These are phyloP conservation scores for Sebastes melanostomus DNA, from an alignment of 2,797 vertebrate genomes.

Conservation along the genomic window DNA sequence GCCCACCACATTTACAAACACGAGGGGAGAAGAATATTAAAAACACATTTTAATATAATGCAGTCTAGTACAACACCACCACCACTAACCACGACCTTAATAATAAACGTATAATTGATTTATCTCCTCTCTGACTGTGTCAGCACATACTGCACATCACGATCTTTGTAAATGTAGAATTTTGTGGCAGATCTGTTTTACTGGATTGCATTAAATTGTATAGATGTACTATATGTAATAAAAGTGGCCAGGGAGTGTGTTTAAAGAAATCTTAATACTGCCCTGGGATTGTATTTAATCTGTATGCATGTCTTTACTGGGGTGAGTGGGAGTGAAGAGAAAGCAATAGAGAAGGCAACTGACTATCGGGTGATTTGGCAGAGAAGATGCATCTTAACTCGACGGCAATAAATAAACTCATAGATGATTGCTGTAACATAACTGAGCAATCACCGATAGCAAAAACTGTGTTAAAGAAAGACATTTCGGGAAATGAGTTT, in stretches of 20 bases:
- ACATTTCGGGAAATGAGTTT: background rate
- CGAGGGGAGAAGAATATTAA: background rate
- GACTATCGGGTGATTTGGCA: background rate
- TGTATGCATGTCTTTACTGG: background rate
- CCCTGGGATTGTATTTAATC: conserved; percentile 1
- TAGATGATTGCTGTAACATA: background rate
- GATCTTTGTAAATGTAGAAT: background rate
- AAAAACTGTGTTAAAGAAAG: background rate
- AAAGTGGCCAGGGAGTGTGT: background rate
- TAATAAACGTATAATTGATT: background rate
- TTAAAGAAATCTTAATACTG: background rate
- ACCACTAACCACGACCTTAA: background rate
- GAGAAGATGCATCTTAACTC: background rate
- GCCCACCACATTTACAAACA: background rate
- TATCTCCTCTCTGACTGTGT: background rate
- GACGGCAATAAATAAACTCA: background rate
- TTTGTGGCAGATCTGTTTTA: background rate
- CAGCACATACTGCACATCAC: background rate
- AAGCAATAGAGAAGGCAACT: background rate
- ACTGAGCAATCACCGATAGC: background rate
- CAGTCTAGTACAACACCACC: background rate
- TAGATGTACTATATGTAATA: background rate
- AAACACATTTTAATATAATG: background rate
- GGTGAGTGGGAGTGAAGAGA: background rate
- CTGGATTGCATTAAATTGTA: background rate